Evolutionary conservation across 2,113 vertebrate genomes (phyloP), one percentile per base, ranked within the genome.

Genomic region (Pteropus alecto): DNA sequence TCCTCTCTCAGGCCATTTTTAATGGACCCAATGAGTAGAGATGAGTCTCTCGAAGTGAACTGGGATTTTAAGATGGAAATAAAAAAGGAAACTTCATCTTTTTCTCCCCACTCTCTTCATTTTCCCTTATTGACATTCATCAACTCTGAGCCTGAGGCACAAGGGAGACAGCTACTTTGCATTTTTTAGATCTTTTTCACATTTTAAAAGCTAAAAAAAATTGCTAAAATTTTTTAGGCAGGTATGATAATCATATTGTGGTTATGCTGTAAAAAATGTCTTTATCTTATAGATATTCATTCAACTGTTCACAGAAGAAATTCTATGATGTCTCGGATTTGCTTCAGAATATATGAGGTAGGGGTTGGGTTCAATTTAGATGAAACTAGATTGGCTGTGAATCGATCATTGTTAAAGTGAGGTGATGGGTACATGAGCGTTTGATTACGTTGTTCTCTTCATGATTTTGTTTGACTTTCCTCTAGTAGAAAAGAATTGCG

Each of bases 261-360:
- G 21, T 33, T 84, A 77, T 82, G 22, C 16, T 94, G 16, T 79
- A 61, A 86, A 85, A 96, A 93, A 82, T 30, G 13, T 15, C 41
- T 92, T 61, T 78, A 51, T 60, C 48, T 93, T 92, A 94, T 93
- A 96, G 33, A 87, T 92, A 92, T 28, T 33, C 41, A 87, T 38
- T 73, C 46, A 93, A 77, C 30, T 90, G 15, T 73, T 96, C 93
- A 84, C 30, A 74, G 48, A 96, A 96, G 87, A 96, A 95, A 88
- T 90, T 14, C 77, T 61, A 41, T 35, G 13, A 87, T 48, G 2
- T 85, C 65, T 94, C 21, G 22, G 41, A 87, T 96, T 97, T 96
- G 74, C 33, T 87, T 93, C n/a, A 87, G 76, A 95, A 83, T 67
- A 48, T 33, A 56, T 76, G 95, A 82, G 46, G 35, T 78, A 58